A percentile compares a stretch with the other conserved stretches of the same genome.
phyloP scores from a whole-genome alignment of 2,888 invertebrate species.

The Caenorhabditis imperialis region DNA sequence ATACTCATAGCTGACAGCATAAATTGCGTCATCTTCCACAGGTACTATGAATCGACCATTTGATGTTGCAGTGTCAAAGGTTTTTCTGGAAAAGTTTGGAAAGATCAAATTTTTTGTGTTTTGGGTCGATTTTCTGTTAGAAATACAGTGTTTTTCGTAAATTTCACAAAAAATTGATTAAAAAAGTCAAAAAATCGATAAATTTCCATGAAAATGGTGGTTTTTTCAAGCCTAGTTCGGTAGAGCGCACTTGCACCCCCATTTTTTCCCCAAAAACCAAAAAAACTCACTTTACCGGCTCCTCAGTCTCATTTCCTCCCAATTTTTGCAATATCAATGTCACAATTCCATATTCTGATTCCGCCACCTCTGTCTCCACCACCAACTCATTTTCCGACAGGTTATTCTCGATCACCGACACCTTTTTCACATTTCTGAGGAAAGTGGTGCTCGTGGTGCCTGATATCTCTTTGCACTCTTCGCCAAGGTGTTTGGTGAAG shows the following conservation, averaged over 20 bases:
- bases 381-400: conserved; percentile 52
- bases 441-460: conserved; percentile 60
- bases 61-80: conserved; percentile 66
- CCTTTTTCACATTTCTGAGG: conserved; percentile 58
- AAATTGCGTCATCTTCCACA: conserved; percentile 69
- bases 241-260: no score
- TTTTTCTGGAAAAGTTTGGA: conserved; percentile 17
- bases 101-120: background rate
- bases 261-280: no score
- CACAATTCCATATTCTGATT: conserved; percentile 59
- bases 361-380: conserved; percentile 59
- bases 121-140: background rate
- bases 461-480: conserved; percentile 68
- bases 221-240: no score
- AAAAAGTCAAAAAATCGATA: no score
- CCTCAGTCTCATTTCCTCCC: conserved; percentile 51
- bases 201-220: no score
- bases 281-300: conserved; percentile 38
- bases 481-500: conserved; percentile 54
- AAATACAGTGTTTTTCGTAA: background rate
- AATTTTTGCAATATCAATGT: conserved; percentile 49
- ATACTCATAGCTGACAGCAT: conserved; percentile 75
- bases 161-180: background rate
- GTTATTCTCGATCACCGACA: conserved; percentile 35
- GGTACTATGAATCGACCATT: conserved; percentile 67